These are phyloP conservation scores for Channallabes apus DNA, from an alignment of 2,797 vertebrate species.

Conservation along the genomic window DNA sequence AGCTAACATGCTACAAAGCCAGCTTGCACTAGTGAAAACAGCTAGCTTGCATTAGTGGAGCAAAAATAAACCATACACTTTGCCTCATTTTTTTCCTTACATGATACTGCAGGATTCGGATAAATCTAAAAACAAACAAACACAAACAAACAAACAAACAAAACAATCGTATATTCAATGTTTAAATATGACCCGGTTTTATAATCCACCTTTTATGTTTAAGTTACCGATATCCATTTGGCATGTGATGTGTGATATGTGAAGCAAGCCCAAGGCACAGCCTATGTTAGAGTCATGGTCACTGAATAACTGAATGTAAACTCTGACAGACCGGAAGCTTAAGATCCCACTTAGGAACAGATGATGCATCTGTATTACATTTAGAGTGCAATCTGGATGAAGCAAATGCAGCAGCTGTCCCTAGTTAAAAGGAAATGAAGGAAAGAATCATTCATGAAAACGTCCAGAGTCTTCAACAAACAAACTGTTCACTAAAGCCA, in stretches of 20 bases:
- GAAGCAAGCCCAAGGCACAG: not conserved
- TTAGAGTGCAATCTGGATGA: not conserved
- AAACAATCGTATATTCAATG: not conserved
- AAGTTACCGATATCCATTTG: not conserved
- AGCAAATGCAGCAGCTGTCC: constrained; percentile 24
- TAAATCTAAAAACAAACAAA: too few relatives aligned
- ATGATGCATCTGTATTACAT: constrained; percentile 40
- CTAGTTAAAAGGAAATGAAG: not conserved
- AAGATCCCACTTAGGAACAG: constrained; percentile 40
- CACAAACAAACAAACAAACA: too few relatives aligned
- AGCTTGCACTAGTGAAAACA: too few relatives aligned
- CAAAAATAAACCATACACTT: not conserved
- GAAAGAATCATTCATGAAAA: constrained; percentile 7
- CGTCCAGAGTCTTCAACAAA: not conserved
- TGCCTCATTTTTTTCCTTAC: not conserved
- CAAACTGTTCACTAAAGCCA: not conserved
- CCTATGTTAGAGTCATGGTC: constrained; percentile 46
- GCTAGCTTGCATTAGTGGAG: not conserved
- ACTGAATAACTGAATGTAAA: constrained; percentile 12
- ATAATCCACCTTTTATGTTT: not conserved
- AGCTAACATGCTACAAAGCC: too few relatives aligned
- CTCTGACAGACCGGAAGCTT: not conserved
- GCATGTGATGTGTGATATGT: not conserved
- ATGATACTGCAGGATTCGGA: too few relatives aligned
- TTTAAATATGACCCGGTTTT: not conserved